Evolutionary conservation across 2,113 vertebrate species (phyloP).

Genomic region (Phrynosoma platyrhinos): DNA sequence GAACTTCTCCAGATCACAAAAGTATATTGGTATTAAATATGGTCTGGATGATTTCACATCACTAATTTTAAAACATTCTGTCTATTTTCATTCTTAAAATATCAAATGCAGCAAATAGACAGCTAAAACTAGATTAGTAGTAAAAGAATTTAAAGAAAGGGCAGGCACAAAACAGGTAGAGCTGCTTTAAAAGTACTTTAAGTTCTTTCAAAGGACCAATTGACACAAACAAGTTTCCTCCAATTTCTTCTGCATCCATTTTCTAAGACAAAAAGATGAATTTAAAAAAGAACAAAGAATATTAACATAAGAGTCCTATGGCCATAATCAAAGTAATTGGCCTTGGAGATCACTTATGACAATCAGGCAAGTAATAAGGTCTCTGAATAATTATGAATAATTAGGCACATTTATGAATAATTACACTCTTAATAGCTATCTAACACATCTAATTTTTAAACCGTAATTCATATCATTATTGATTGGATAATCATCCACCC

Average conservation of each 20-base stretch:
- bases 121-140: constrained; percentile 76
- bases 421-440: constrained; percentile 85
- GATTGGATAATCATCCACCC: constrained; percentile 67
- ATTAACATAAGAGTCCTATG: constrained; percentile 67
- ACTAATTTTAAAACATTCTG: neutral
- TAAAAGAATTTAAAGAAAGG: constrained; percentile 67
- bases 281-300: constrained; percentile 30
- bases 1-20: neutral
- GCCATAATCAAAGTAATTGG: constrained; percentile 81
- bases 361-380: constrained; percentile 82
- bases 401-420: constrained; percentile 85
- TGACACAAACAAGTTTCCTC: constrained; percentile 10
- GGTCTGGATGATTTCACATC: neutral
- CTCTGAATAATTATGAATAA: constrained; percentile 87
- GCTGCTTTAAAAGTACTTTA: constrained; percentile 61
- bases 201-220: constrained; percentile 69
- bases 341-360: constrained; percentile 79
- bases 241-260: constrained; percentile 55
- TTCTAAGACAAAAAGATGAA: constrained; percentile 61
- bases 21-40: neutral
- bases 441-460: constrained; percentile 79
- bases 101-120: constrained; percentile 76
- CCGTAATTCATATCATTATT: constrained; percentile 78
- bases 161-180: constrained; percentile 25
- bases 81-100: constrained; percentile 44